Base-by-base conservation (phyloP, 2,888 invertebrate species). In the Colostygia pectinataria region DNA sequence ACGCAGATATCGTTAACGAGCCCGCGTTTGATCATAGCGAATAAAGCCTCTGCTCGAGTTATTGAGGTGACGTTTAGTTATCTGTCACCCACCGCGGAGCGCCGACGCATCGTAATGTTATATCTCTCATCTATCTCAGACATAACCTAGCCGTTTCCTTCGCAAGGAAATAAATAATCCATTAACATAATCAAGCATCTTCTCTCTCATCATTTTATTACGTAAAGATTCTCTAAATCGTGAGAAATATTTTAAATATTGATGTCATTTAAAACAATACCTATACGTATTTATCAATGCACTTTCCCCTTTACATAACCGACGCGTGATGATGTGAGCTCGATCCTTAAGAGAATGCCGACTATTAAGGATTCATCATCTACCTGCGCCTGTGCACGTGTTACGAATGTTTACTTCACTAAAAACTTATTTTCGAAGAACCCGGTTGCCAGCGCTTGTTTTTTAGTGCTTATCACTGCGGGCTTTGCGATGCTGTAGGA, bases 271-370 rank as follows among this genome's bases (percentile, higher is more conserved):
- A 54, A 60, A 27, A 66, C 57, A 57, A 61, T 51, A 63, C 62
- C 59, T 69, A 73, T 29, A 34, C 25, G 15, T 38, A 67, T 66
- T 70, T 70, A 76, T 77, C 71, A 74, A 80, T 80, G 77, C 76
- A 74, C 88, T 89, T 88, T 89, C 87, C 72, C 78, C 69, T 60
- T 85, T 80, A 84, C 73, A 80, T 68, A 86, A 87, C 61, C 51
- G 55, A 58, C 69, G 76, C 72, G 76, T 74, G 81, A 74, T 73
- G 75, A 71, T 77, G 76, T 68, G 76, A 74, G 68, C 71, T 77
- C 75, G 79, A 28, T 13, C 70, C 71, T 68, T 69, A 75, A 77
- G 77, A 76, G 66, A 66, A 68, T 61, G 62, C 68, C 59, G 55
- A 58, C 68, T 67, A 73, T 82, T 80, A 79, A 76, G 80, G 79